These are phyloP conservation scores for Diarsia brunnea DNA, from an alignment of 2,888 invertebrate species.

Conservation along the genomic window DNA sequence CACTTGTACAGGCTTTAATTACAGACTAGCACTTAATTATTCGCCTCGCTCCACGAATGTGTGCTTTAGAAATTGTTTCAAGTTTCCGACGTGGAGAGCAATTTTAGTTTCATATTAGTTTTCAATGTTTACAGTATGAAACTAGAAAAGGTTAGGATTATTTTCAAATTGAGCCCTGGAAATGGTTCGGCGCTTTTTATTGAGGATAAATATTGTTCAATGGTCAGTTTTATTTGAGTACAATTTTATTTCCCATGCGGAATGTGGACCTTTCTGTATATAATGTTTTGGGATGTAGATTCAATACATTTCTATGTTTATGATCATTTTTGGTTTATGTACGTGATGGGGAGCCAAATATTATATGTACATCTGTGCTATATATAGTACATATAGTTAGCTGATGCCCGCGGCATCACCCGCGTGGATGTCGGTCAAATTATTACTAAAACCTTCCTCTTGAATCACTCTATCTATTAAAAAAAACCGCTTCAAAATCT, in stretches of 20 bases:
- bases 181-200: conserved; percentile 21
- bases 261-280: conserved; percentile 4
- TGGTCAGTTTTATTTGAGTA: conserved; percentile 33
- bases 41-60: conserved; percentile 55
- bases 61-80: conserved; percentile 51
- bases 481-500: too few relatives aligned
- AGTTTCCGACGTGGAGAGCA: conserved; percentile 42
- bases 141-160: conserved; percentile 25
- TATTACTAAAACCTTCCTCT: too few relatives aligned
- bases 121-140: conserved; percentile 20
- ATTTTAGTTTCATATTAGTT: conserved; percentile 47
- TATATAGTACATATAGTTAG: too few relatives aligned
- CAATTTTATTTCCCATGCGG: conserved; percentile 10
- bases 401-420: too few relatives aligned
- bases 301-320: background rate
- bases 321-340: background rate
- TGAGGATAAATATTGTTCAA: conserved; percentile 9
- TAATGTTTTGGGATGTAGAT: conserved; percentile 18
- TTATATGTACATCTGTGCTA: background rate
- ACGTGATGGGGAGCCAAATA: background rate
- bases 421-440: too few relatives aligned
- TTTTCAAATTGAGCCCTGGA: conserved; percentile 9
- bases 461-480: too few relatives aligned
- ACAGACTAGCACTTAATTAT: conserved; percentile 68
- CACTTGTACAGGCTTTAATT: conserved; percentile 66